Conservation (phyloP, 2,797 vertebrate genomes). For the Steatocranus sp. region DNA sequence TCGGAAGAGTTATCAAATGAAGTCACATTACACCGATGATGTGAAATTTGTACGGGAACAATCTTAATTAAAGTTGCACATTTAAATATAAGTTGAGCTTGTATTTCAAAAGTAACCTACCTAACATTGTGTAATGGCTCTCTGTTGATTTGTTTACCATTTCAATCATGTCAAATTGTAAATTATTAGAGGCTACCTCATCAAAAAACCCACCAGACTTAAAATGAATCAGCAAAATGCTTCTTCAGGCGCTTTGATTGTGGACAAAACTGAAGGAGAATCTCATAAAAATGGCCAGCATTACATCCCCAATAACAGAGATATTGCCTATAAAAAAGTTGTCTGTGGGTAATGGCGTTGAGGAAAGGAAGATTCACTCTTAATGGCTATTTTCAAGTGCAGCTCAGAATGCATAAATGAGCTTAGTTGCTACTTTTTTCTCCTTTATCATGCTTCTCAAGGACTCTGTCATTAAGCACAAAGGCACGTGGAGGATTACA, state of each 20-base stretch:
- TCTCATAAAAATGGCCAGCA: neutral
- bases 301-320: conserved; percentile 8
- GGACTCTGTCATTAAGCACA: conserved; percentile 11
- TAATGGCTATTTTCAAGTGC: neutral
- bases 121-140: neutral
- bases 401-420: neutral
- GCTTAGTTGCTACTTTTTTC: neutral
- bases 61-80: neutral
- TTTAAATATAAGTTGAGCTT: neutral
- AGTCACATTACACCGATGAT: neutral
- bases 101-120: neutral
- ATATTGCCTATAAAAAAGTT: neutral
- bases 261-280: neutral
- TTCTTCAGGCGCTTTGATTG: neutral
- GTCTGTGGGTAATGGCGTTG: neutral
- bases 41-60: neutral
- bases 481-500: conserved; percentile 2
- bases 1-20: neutral
- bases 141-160: neutral
- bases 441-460: neutral
- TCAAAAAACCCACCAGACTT: neutral
- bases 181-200: neutral
- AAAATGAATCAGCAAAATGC: neutral
- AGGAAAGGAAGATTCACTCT: neutral
- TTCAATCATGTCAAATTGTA: neutral